Evolutionary conservation across 2,888 invertebrate species (phyloP), one percentile per base, ranked within the genome.

Genomic region (Chymomyza procnemis): DNA sequence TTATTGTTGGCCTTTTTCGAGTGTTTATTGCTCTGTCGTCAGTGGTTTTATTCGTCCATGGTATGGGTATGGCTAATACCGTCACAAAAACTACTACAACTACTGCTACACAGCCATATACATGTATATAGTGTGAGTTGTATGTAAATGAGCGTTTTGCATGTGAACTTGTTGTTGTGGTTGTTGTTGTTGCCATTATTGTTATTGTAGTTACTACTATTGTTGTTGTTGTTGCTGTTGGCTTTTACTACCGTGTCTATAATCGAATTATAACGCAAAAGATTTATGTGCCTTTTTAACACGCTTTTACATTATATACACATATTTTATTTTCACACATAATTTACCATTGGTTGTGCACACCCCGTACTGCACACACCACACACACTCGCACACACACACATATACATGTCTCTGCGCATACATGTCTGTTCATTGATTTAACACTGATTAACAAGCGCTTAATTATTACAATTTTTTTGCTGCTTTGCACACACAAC

Each of bases 101-200:
- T 26, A n/a, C n/a, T 2, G 16, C n/a, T 57, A 6, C 30, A 16
- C 9, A 26, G n/a, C 16, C 9, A 8, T 46, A 46, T 59, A 8
- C 48, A 18, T 14, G 12, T 12, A 12, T 0, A 41, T 26, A 26
- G 50, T n/a, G 61, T 61, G 19, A 21, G 18, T 26, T 54, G 18
- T 74, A 75, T 72, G 74, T 80, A 82, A 84, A 85, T 80, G 80
- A 82, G 75, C 82, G 71, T 73, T 85, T 87, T 82, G 79, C 82
- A 76, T 82, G 80, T 82, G 66, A 71, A 76, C 61, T 78, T 67
- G 48, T 64, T 67, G 60, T 66, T 73, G 50, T 47, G 61, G 18
- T 61, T 65, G 52, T 69, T 67, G 54, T 62, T 58, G 60, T 66
- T 73, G 50, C 50, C 64, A 21, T 61, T 65, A 55, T 69, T 67